These are phyloP conservation scores for Dysdera silvatica DNA, from an alignment of 1,140 invertebrate genomes.

Conservation along the genomic window DNA sequence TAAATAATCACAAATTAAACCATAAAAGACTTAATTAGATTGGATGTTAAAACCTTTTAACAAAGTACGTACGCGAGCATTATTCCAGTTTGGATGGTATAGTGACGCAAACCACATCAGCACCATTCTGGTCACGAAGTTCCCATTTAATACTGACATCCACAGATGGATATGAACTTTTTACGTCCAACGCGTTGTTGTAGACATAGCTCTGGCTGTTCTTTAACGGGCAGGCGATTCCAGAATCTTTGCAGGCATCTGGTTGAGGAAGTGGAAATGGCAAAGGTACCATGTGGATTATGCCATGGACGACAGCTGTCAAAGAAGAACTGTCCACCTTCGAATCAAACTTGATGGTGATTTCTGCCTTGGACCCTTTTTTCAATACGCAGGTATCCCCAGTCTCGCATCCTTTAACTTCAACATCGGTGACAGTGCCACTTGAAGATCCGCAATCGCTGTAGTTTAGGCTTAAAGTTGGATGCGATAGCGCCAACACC, in stretches of 20 bases:
- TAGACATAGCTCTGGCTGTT: conserved; percentile 53
- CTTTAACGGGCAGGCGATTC: conserved; percentile 58
- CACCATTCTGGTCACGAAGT: conserved; percentile 51
- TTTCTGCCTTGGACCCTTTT: neutral
- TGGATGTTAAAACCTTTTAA: too few species aligned
- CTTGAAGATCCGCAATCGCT: neutral
- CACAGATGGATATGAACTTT: conserved; percentile 55
- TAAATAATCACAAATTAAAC: too few species aligned
- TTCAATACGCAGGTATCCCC: neutral
- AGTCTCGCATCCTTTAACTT: neutral
- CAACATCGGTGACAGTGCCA: neutral
- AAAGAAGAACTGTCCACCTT: neutral
- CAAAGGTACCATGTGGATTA: conserved; percentile 58
- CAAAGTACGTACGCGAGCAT: too few species aligned
- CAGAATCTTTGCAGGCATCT: conserved; percentile 59
- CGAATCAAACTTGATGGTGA: neutral
- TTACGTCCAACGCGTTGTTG: conserved; percentile 51
- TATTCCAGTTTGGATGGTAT: conserved; percentile 46
- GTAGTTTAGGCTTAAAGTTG: too few species aligned
- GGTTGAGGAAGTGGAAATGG: conserved; percentile 61
- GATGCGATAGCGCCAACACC: neutral
- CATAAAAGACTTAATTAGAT: too few species aligned
- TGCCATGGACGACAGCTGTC: conserved; percentile 47
- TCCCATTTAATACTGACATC: conserved; percentile 63
- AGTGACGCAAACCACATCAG: conserved; percentile 57